Percentiles rank a stretch among this genome's conserved stretches.
These are phyloP conservation scores for Verasper variegatus DNA, from an alignment of 2,113 vertebrate genomes.

Conservation along the genomic window DNA sequence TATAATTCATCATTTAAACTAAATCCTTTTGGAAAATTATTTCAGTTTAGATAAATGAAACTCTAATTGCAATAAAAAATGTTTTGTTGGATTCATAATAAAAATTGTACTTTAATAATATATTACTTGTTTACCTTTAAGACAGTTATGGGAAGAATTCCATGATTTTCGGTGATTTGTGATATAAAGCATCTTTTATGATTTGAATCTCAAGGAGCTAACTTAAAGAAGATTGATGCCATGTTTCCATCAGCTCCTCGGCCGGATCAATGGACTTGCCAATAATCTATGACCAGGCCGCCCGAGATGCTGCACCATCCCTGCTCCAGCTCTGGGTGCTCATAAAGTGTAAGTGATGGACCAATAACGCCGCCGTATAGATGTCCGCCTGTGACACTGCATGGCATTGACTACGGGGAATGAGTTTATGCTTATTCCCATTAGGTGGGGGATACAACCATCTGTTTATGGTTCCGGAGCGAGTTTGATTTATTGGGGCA, in stretches of 20 bases:
- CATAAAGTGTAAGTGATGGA: constrained; percentile 77
- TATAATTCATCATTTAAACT: too few species aligned
- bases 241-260: constrained; percentile 7
- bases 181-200: constrained; percentile 5
- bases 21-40: too few species aligned
- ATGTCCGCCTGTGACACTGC: constrained; percentile 24
- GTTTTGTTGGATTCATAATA: too few species aligned
- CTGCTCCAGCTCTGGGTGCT: constrained; percentile 43
- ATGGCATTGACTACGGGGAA: constrained; percentile 42
- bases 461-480: constrained; percentile 39
- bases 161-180: too few species aligned
- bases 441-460: constrained; percentile 39
- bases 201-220: constrained; percentile 21
- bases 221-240: constrained; percentile 53
- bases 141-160: too few species aligned
- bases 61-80: too few species aligned
- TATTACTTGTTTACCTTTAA: neutral
- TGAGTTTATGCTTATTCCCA: constrained; percentile 68
- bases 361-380: constrained; percentile 59
- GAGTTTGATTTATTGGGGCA: constrained; percentile 55
- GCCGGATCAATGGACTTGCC: constrained; percentile 65
- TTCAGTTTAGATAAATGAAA: too few species aligned
- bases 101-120: too few species aligned
- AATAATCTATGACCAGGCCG: constrained; percentile 63
- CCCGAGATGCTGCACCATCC: constrained; percentile 12